A percentile compares a stretch with the other conserved stretches of the same genome.
Conservation (phyloP, 1,140 invertebrate genomes). For the Andricus grossulariae region DNA sequence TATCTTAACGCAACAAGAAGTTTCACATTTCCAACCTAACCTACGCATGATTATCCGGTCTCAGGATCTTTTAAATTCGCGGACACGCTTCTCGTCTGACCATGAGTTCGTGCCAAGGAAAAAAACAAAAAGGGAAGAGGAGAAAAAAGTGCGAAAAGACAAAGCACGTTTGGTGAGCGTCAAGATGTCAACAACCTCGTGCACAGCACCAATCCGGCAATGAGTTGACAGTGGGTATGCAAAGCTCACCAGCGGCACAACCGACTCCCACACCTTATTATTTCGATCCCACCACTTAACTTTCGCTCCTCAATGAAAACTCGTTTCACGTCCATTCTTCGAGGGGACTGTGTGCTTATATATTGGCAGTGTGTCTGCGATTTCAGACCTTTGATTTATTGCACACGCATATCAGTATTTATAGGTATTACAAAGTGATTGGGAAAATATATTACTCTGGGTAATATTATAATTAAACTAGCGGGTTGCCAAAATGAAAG, state of each 20-base stretch:
- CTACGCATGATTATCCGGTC: neutral
- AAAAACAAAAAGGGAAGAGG: slow-evolving; percentile 40
- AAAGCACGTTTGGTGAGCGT: slow-evolving; percentile 62
- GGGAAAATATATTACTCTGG: slow-evolving; percentile 5
- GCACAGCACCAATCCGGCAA: slow-evolving; percentile 50
- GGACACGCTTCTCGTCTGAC: slow-evolving; percentile 10
- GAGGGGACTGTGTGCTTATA: slow-evolving; percentile 37
- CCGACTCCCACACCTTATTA: slow-evolving; percentile 46
- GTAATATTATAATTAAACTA: neutral
- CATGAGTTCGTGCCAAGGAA: slow-evolving; percentile 15
- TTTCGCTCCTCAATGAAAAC: slow-evolving; percentile 58
- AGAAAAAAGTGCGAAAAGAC: slow-evolving; percentile 34
- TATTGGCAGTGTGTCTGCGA: slow-evolving; percentile 38
- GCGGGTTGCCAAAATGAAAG: neutral
- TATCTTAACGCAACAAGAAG: neutral
- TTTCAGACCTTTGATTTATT: slow-evolving; percentile 44
- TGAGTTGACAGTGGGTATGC: slow-evolving; percentile 68
- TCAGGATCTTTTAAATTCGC: slow-evolving; percentile 4
- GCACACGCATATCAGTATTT: neutral
- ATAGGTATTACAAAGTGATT: neutral
- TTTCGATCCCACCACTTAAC: slow-evolving; percentile 39
- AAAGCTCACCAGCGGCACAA: slow-evolving; percentile 62
- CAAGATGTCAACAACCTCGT: slow-evolving; percentile 66
- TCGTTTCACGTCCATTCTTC: slow-evolving; percentile 54
- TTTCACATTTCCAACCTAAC: slow-evolving; percentile 5